phyloP scores from a whole-genome alignment of 2,113 vertebrate species.

The Carassius carassius region DNA sequence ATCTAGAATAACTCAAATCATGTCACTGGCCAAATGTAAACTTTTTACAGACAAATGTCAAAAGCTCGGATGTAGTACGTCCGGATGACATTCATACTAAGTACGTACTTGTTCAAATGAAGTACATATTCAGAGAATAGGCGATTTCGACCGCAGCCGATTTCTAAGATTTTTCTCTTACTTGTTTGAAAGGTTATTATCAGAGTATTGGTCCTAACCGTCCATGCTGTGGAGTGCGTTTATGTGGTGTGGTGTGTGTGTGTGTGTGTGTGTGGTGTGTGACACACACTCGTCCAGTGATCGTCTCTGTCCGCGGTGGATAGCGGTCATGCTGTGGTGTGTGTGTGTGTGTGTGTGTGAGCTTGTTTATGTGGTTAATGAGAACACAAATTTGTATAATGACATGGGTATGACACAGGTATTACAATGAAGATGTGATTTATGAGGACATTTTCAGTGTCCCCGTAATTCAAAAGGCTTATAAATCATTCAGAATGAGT shows the following conservation, averaged over 20 bases:
- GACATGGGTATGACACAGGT: too few species aligned
- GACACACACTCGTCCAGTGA: slow-evolving; percentile 87
- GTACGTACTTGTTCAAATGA: neutral
- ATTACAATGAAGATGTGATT: too few species aligned
- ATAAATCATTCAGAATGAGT: too few species aligned
- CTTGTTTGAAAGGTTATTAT: neutral
- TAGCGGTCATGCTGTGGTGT: slow-evolving; percentile 81
- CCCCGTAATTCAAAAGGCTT: too few species aligned
- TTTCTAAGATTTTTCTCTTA: neutral
- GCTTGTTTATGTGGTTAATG: too few species aligned
- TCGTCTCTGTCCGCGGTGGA: slow-evolving; percentile 86
- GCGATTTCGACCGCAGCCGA: neutral
- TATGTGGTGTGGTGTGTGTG: neutral
- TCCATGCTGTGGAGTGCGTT: neutral
- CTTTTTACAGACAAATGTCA: neutral
- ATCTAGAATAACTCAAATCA: neutral
- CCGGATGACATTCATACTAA: neutral
- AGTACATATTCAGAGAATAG: neutral
- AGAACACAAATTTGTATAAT: too few species aligned
- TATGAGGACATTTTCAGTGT: too few species aligned
- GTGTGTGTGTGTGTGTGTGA: too few species aligned
- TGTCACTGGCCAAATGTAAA: neutral
- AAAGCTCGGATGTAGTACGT: neutral
- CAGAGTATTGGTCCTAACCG: neutral
- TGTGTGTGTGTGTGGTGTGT: neutral